Percentiles rank a stretch among this genome's conserved stretches.
phyloP scores from a whole-genome alignment of 2,888 invertebrate species.

The Rhimphoctona megacephalus region DNA sequence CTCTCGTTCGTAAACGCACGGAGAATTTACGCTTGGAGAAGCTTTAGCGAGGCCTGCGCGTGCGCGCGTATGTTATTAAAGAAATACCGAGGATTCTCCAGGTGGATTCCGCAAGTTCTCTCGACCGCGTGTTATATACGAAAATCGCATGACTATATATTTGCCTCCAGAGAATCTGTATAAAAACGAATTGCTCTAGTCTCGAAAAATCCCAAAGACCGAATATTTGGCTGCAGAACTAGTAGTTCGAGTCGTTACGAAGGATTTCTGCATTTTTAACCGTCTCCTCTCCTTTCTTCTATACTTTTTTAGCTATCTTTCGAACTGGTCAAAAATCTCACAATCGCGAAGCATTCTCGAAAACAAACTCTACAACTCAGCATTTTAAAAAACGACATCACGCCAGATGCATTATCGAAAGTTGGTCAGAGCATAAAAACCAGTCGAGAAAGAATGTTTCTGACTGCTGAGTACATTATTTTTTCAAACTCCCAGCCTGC shows the following conservation, averaged over 20 bases:
- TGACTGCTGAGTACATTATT: neutral
- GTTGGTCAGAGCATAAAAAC: neutral
- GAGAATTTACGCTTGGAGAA: constrained; percentile 56
- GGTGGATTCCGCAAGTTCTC: constrained; percentile 61
- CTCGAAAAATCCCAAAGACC: constrained; percentile 33
- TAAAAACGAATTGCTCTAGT: constrained; percentile 46
- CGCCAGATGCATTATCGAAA: neutral
- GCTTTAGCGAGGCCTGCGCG: constrained; percentile 60
- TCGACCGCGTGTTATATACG: constrained; percentile 37
- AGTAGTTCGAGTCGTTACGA: constrained; percentile 13
- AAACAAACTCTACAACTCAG: neutral
- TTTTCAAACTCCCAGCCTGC: neutral
- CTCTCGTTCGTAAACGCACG: constrained; percentile 65
- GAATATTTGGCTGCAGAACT: constrained; percentile 50
- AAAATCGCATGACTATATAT: constrained; percentile 11
- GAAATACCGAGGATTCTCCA: constrained; percentile 67
- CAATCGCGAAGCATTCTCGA: neutral
- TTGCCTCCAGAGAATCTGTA: constrained; percentile 47
- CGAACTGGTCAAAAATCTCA: neutral
- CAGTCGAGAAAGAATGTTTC: neutral
- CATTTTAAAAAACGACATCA: neutral
- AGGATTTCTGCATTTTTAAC: constrained; percentile 31
- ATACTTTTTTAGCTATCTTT: neutral
- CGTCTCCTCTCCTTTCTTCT: neutral
- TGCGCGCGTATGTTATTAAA: constrained; percentile 68